A percentile compares a stretch with the other conserved stretches of the same genome.
Conservation (phyloP, 2,888 invertebrate genomes). For the Xestia rhomboidea region DNA sequence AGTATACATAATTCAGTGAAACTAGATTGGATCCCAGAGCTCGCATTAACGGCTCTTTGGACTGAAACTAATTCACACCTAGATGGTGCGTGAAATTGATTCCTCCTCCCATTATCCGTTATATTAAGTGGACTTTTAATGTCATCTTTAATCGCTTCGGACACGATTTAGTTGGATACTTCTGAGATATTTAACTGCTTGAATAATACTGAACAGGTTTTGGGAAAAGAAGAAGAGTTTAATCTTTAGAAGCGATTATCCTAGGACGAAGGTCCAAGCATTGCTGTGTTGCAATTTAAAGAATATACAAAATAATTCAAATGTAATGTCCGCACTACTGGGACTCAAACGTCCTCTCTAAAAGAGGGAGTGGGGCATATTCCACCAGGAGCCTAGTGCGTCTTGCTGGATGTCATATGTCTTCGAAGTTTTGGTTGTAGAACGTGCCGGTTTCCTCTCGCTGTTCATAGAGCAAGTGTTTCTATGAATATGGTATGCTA, state of each 20-base stretch:
- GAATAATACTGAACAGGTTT: neutral
- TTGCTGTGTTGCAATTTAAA: neutral
- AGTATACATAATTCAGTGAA: conserved; percentile 57
- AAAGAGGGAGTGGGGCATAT: too few relatives aligned
- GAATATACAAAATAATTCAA: neutral
- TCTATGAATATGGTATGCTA: too few relatives aligned
- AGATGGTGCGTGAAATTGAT: conserved; percentile 78
- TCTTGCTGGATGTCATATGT: neutral
- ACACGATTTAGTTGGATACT: conserved; percentile 1
- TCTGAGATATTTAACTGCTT: neutral
- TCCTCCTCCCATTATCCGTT: conserved; percentile 66
- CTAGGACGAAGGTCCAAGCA: neutral
- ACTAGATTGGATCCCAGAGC: conserved; percentile 66
- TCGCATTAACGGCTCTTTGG: conserved; percentile 64
- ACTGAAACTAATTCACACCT: conserved; percentile 66
- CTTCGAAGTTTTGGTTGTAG: neutral
- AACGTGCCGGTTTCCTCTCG: neutral
- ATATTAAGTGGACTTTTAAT: conserved; percentile 48
- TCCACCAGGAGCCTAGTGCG: neutral
- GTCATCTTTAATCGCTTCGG: conserved; percentile 16
- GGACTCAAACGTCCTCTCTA: too few relatives aligned
- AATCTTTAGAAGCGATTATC: neutral
- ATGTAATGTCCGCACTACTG: too few relatives aligned
- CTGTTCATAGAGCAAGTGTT: too few relatives aligned
- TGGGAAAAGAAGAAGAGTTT: neutral